phyloP scores from a whole-genome alignment of 2,888 invertebrate genomes.

The Brassicogethes aeneus region DNA sequence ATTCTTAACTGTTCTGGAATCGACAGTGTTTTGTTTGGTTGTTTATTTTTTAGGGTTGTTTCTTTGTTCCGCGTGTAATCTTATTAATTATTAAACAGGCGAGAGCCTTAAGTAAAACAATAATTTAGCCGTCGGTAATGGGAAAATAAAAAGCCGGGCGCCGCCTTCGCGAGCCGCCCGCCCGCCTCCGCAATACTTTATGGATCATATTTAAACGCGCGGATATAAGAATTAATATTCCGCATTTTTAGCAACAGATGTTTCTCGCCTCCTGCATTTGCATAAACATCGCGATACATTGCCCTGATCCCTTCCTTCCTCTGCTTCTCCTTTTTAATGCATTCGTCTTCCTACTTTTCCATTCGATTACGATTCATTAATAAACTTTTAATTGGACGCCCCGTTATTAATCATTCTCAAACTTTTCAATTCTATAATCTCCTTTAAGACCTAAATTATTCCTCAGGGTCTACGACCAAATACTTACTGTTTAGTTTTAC shows the following conservation, averaged over 20 bases:
- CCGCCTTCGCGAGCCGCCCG: slow-evolving; percentile 19
- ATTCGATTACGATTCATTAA: too few species aligned
- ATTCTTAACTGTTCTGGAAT: slow-evolving; percentile 37
- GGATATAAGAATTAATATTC: slow-evolving; percentile 36
- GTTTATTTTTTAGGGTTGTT: slow-evolving; percentile 15
- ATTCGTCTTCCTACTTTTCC: too few species aligned
- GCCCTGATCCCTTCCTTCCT: slow-evolving; percentile 6
- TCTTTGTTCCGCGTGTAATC: slow-evolving; percentile 28
- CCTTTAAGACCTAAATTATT: too few species aligned
- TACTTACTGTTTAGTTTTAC: too few species aligned
- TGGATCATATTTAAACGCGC: slow-evolving; percentile 29
- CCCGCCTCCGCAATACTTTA: slow-evolving; percentile 23
- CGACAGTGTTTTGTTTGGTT: slow-evolving; percentile 15
- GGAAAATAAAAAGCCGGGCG: slow-evolving; percentile 35
- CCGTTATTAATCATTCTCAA: too few species aligned
- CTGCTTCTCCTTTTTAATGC: background rate
- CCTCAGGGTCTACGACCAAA: too few species aligned
- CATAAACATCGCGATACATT: slow-evolving; percentile 19
- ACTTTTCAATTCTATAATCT: too few species aligned
- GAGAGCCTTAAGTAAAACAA: slow-evolving; percentile 40
- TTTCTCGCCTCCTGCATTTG: slow-evolving; percentile 30
- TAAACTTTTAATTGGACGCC: too few species aligned
- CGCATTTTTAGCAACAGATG: slow-evolving; percentile 35
- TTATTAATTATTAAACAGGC: slow-evolving; percentile 41
- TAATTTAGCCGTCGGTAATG: slow-evolving; percentile 39